phyloP scores from a whole-genome alignment of 2,888 invertebrate genomes.

The Nomada fucata region DNA sequence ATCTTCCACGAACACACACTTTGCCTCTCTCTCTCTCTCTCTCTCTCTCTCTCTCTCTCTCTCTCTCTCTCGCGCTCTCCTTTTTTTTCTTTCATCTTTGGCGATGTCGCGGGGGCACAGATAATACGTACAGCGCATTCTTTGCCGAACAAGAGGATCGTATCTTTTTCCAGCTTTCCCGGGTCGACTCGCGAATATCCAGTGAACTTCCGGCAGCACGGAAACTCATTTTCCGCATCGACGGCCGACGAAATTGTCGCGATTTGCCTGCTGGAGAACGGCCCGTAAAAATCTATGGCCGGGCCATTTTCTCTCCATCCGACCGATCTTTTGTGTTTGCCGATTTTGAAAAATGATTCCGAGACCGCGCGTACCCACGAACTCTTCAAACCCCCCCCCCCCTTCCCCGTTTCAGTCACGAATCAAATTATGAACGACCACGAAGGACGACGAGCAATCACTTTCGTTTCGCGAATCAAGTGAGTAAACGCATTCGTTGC shows the following conservation, averaged over 20 bases:
- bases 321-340: background rate
- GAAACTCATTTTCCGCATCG: constrained; percentile 80
- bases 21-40: constrained; percentile 1
- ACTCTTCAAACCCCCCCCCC: too few species aligned
- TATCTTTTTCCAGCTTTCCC: constrained; percentile 55
- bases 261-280: constrained; percentile 60
- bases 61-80: background rate
- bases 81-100: background rate
- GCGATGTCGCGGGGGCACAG: constrained; percentile 7
- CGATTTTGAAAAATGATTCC: constrained; percentile 30
- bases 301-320: constrained; percentile 14
- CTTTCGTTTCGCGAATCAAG: background rate
- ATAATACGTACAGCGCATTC: constrained; percentile 40
- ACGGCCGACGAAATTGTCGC: constrained; percentile 73
- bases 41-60: constrained; percentile 2
- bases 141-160: constrained; percentile 32
- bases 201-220: constrained; percentile 58
- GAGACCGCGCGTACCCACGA: background rate
- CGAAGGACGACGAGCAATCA: constrained; percentile 8
- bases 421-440: background rate
- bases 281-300: constrained; percentile 58
- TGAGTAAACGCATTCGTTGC: too few species aligned
- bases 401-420: background rate
- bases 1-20: background rate
- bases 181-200: constrained; percentile 44